These are phyloP conservation scores for Gymnocheta viridis DNA, from an alignment of 2,888 invertebrate genomes.

Conservation along the genomic window DNA sequence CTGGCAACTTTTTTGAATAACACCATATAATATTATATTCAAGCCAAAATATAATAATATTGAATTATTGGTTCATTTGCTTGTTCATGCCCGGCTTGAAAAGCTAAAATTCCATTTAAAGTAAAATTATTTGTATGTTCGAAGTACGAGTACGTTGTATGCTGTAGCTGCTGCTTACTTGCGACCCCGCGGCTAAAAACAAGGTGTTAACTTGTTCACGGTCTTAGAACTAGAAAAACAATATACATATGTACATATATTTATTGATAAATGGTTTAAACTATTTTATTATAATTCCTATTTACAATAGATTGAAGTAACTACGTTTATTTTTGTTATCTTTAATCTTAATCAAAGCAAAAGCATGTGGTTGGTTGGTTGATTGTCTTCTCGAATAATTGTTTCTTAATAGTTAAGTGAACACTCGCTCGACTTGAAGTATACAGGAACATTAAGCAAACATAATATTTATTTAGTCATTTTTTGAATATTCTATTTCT, in stretches of 20 bases:
- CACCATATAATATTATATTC: background rate
- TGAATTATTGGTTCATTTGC: constrained; percentile 10
- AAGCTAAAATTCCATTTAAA: constrained; percentile 43
- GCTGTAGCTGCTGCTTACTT: constrained; percentile 37
- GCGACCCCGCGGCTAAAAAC: constrained; percentile 53
- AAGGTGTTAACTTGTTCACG: constrained; percentile 53
- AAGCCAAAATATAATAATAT: background rate
- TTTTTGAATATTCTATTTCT: too few species aligned
- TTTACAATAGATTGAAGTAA: background rate
- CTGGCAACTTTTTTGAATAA: constrained; percentile 1
- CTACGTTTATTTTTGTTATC: constrained; percentile 2
- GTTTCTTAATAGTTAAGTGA: too few species aligned
- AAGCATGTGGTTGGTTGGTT: background rate
- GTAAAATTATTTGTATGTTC: background rate
- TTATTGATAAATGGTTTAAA: background rate
- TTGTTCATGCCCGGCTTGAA: background rate
- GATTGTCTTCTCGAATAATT: background rate
- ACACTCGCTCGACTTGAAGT: too few species aligned
- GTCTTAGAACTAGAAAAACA: constrained; percentile 10
- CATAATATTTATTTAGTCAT: too few species aligned
- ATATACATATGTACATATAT: background rate
- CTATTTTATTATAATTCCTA: background rate
- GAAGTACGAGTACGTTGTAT: background rate
- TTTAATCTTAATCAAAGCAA: background rate
- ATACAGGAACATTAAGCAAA: too few species aligned